Percentiles rank a stretch among this genome's conserved stretches.
Evolutionary conservation across 2,113 vertebrate species (phyloP).

Genomic region (Heterotilapia buettikoferi): DNA sequence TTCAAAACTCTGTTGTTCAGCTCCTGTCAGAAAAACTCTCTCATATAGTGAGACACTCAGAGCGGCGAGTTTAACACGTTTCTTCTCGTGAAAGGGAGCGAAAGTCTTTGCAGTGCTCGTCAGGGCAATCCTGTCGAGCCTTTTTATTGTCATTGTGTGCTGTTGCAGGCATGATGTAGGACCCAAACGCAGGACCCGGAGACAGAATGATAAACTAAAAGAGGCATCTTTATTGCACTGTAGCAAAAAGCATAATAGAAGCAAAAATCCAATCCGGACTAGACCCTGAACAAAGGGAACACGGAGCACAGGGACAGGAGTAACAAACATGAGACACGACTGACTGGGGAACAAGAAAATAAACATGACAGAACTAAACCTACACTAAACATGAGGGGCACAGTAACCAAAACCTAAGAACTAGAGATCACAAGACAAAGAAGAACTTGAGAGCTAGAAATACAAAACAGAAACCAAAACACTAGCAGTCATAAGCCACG

Average conservation of each 20-base stretch:
- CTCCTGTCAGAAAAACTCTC: neutral
- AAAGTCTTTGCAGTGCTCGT: neutral
- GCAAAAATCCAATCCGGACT: fast-evolving
- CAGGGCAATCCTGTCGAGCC: neutral
- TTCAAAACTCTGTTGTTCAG: neutral
- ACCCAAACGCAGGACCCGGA: neutral
- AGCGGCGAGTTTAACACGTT: neutral
- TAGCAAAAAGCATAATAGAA: neutral
- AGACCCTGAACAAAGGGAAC: neutral
- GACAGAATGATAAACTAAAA: neutral
- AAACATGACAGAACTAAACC: neutral
- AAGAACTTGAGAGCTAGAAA: neutral
- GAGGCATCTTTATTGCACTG: neutral
- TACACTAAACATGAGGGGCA: fast-evolving
- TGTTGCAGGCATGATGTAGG: fast-evolving
- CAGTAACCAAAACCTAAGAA: neutral
- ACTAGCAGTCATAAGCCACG: neutral
- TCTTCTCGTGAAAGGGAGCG: neutral
- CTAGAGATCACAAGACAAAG: neutral
- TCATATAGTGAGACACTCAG: neutral
- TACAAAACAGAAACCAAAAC: neutral
- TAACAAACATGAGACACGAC: neutral
- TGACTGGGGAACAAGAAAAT: neutral
- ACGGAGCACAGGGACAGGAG: neutral
- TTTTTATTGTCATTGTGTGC: neutral